Conservation (phyloP, 2,888 invertebrate genomes). For the Stenurella melanura region DNA sequence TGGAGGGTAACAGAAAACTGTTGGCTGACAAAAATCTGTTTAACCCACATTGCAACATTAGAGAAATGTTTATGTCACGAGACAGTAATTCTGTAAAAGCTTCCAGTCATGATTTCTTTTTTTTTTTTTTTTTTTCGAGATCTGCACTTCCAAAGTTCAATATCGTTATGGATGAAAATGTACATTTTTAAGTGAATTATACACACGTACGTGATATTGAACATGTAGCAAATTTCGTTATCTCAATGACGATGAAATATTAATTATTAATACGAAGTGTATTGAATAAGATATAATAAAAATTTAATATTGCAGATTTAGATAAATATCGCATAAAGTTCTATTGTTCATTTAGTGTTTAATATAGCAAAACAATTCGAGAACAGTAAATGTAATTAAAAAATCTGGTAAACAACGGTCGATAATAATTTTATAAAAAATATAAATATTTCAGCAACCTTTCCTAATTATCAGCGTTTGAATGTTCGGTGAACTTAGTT, state of each 20-base stretch:
- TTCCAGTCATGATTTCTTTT: neutral
- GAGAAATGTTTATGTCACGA: neutral
- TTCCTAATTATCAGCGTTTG: too few species aligned
- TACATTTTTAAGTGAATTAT: neutral
- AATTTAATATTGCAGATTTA: slow-evolving; percentile 1
- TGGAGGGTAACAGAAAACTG: too few species aligned
- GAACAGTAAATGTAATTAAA: too few species aligned
- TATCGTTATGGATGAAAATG: neutral
- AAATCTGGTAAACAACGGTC: too few species aligned
- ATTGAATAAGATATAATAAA: neutral
- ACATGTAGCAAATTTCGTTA: neutral
- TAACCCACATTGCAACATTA: too few species aligned
- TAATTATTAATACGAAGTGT: neutral
- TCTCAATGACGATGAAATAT: neutral
- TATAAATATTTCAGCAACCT: too few species aligned
- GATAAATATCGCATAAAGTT: neutral
- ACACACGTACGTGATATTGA: neutral
- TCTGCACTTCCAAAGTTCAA: slow-evolving; percentile 7
- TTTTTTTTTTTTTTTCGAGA: too few species aligned
- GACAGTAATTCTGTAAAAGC: neutral
- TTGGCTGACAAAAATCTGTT: too few species aligned
- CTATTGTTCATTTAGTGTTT: neutral
- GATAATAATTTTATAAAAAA: too few species aligned
- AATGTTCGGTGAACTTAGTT: too few species aligned
- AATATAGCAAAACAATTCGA: too few species aligned